Base-by-base conservation (phyloP, 1,140 invertebrate species). In the Nasonia giraulti region DNA sequence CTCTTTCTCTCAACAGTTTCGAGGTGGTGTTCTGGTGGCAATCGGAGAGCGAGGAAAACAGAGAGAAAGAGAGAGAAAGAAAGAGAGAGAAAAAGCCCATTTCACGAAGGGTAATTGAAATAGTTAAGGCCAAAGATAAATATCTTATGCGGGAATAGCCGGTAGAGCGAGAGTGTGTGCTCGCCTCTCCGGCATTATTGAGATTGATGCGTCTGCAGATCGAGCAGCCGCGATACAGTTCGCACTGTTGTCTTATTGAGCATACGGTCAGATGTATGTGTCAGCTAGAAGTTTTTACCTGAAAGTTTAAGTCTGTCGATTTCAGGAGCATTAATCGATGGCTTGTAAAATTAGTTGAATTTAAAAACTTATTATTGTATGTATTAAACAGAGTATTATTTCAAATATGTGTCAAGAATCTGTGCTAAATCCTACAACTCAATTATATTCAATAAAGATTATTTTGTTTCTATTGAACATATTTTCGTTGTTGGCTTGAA, bases 91-190 rank as follows among this genome's bases (percentile, higher is more conserved):
- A 71, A 40, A 75, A 75, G 73, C 37, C 37, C 37, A 75, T 75
- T 44, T 31, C 20, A 37, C 31, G 55, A 68, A 11, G 77, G 77
- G 62, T 80, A 66, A 80, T 80, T 80, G 55, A 80, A 80, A 80
- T 80, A 80, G 50, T 80, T 80, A 68, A 33, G 27, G 23, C 55
- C 31, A 80, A 80, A 80, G 33, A 66, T 66, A 80, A 80, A 80
- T 68, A 80, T 80, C 33, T 66, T 31, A 77, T 77, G 40, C 8
- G 8, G 73, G 33, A 62, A 75, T 75, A 37, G 55, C n/a, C 55
- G 20, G 55, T 62, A 20, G 55, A 62, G 6, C 17, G 55, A 17
- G 50, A 62, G 55, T 62, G 55, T 62, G 55, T 75, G 33, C 69
- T 27, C 31, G 27, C 69, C 23, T 37, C n/a, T 40, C 31, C 37